phyloP scores from a whole-genome alignment of 2,797 vertebrate genomes.

The Simalia tracyae region DNA sequence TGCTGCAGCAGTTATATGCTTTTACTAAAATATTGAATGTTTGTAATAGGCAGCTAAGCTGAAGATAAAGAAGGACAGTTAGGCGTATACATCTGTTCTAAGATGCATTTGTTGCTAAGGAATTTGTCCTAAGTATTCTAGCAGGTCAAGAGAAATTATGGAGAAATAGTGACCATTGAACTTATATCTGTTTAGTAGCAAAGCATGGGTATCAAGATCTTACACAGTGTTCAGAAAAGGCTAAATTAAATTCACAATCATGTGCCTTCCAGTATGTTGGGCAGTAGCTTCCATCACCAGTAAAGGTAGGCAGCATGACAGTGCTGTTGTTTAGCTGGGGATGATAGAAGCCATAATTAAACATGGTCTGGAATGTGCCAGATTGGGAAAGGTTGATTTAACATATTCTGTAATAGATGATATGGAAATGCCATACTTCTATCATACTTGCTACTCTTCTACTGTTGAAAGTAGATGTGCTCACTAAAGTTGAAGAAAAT shows the following conservation, averaged over 20 bases:
- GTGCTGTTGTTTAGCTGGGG: not conserved
- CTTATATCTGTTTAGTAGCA: not conserved
- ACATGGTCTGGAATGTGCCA: not conserved
- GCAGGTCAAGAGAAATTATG: not conserved
- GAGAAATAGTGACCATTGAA: slow-evolving; percentile 19
- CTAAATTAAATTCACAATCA: not conserved
- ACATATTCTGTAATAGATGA: not conserved
- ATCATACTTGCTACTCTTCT: slow-evolving; percentile 15
- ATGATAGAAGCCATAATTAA: not conserved
- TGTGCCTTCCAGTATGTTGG: not conserved
- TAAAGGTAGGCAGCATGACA: not conserved
- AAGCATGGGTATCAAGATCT: not conserved
- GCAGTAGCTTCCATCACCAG: not conserved
- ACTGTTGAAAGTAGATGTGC: slow-evolving; percentile 4
- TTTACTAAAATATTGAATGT: not conserved
- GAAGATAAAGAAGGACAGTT: not conserved
- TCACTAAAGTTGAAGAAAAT: not conserved
- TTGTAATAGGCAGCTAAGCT: not conserved
- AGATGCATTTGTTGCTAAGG: not conserved
- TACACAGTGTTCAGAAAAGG: not conserved
- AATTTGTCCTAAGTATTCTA: not conserved
- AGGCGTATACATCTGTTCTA: accelerated
- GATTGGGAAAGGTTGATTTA: not conserved
- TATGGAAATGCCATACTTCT: not conserved
- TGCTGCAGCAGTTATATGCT: not conserved